Percentiles rank a stretch among this genome's conserved stretches.
Conservation (phyloP, 2,888 invertebrate species). For the Nephrotoma appendiculata region DNA sequence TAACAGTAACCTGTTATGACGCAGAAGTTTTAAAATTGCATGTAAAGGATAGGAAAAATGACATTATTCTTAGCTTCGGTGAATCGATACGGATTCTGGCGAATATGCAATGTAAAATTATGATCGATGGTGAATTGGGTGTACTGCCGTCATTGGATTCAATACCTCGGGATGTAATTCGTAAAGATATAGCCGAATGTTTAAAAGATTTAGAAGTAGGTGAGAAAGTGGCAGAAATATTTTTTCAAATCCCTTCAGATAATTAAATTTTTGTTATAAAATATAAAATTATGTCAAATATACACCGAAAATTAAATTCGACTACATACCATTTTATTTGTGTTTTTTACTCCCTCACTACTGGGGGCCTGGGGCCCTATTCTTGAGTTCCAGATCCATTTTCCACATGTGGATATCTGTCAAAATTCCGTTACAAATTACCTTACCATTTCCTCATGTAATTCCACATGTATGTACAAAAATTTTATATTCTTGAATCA, state of each 20-base stretch:
- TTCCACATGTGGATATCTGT: too few relatives aligned
- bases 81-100: neutral
- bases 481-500: too few relatives aligned
- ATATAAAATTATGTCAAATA: too few relatives aligned
- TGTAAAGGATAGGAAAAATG: neutral
- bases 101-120: neutral
- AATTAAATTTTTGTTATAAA: too few relatives aligned
- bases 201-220: neutral
- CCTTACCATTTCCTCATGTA: too few relatives aligned
- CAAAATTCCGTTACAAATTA: too few relatives aligned
- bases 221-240: neutral
- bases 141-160: neutral
- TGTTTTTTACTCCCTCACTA: too few relatives aligned
- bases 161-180: neutral
- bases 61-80: neutral
- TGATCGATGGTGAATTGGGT: neutral
- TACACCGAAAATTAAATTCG: too few relatives aligned
- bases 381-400: too few relatives aligned
- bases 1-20: neutral
- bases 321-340: too few relatives aligned
- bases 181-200: neutral
- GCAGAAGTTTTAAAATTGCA: neutral
- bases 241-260: neutral
- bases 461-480: too few relatives aligned
- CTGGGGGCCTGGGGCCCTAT: too few relatives aligned